A percentile compares a stretch with the other conserved stretches of the same genome.
phyloP scores from a whole-genome alignment of 2,888 invertebrate genomes.

The Thera obeliscata region DNA sequence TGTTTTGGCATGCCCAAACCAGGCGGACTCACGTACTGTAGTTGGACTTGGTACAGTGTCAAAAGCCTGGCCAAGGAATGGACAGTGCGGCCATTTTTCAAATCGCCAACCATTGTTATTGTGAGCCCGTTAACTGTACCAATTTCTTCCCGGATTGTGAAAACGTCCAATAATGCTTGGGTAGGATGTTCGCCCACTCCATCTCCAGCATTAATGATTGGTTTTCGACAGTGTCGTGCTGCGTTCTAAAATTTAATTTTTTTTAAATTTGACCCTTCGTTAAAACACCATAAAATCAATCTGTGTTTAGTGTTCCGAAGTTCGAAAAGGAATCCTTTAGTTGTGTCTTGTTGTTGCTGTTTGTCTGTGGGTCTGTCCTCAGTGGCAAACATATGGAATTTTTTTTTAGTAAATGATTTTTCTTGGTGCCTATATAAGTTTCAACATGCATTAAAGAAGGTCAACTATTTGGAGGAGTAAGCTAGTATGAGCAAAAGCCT shows the following conservation, averaged over 20 bases:
- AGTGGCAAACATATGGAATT: no score
- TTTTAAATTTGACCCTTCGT: background rate
- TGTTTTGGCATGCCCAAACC: slow-evolving; percentile 96
- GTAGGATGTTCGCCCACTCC: slow-evolving; percentile 99
- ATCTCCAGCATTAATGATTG: slow-evolving; percentile 99
- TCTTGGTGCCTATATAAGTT: no score
- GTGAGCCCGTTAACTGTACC: slow-evolving; percentile 99
- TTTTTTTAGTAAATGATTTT: no score
- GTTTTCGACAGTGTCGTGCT: slow-evolving; percentile 92
- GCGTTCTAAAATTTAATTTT: slow-evolving; percentile 86
- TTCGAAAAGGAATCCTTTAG: no score
- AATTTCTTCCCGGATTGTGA: slow-evolving; percentile 99
- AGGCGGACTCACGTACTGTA: slow-evolving; percentile 95
- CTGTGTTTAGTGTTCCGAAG: no score
- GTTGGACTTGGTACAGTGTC: slow-evolving; percentile 96
- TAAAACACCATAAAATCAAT: no score
- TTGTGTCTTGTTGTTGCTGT: no score
- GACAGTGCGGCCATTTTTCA: slow-evolving; percentile 98
- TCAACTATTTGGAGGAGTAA: no score
- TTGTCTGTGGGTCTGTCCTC: no score
- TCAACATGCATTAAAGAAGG: no score
- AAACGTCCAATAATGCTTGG: slow-evolving; percentile 98
- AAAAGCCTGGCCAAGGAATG: slow-evolving; percentile 97
- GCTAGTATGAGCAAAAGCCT: no score
- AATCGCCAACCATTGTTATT: slow-evolving; percentile 98